A percentile compares a stretch with the other conserved stretches of the same genome.
These are phyloP conservation scores for Diarsia rubi DNA, from an alignment of 2,888 invertebrate species.

Conservation along the genomic window DNA sequence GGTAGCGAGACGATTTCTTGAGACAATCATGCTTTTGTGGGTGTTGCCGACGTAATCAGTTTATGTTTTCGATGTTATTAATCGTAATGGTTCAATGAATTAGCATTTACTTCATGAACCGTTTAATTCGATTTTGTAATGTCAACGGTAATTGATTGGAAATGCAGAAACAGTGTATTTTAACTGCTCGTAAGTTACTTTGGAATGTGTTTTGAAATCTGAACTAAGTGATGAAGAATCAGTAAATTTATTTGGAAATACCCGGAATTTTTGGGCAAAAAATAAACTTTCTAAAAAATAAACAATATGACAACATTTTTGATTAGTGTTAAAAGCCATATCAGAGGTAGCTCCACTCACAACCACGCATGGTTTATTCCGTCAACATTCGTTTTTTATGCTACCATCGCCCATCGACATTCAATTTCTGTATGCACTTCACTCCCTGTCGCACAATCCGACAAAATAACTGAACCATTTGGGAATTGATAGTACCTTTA, in stretches of 20 bases:
- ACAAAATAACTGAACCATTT: conserved; percentile 85
- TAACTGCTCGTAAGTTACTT: background rate
- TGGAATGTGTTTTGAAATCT: background rate
- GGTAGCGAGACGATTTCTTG: conserved; percentile 54
- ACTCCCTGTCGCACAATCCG: conserved; percentile 79
- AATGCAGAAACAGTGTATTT: background rate
- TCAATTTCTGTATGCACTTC: conserved; percentile 81
- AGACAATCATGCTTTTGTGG: conserved; percentile 36
- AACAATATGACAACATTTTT: conserved; percentile 20
- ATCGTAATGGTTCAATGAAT: conserved; percentile 19
- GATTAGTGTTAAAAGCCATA: conserved; percentile 59
- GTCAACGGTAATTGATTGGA: background rate
- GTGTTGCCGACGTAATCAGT: conserved; percentile 22
- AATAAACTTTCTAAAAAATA: background rate
- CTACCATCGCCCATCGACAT: conserved; percentile 78
- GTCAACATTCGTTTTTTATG: conserved; percentile 76
- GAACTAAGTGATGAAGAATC: background rate
- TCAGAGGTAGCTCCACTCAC: conserved; percentile 51
- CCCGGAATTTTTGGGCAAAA: background rate
- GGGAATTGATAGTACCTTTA: conserved; percentile 84
- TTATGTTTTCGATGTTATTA: conserved; percentile 26
- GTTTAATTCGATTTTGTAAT: conserved; percentile 4
- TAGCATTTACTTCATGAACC: conserved; percentile 14
- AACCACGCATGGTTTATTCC: conserved; percentile 65
- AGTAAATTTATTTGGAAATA: conserved; percentile 4